A percentile compares a stretch with the other conserved stretches of the same genome.
These are phyloP conservation scores for Pardosa pseudoannulata DNA, from an alignment of 2,888 invertebrate species.

Conservation along the genomic window DNA sequence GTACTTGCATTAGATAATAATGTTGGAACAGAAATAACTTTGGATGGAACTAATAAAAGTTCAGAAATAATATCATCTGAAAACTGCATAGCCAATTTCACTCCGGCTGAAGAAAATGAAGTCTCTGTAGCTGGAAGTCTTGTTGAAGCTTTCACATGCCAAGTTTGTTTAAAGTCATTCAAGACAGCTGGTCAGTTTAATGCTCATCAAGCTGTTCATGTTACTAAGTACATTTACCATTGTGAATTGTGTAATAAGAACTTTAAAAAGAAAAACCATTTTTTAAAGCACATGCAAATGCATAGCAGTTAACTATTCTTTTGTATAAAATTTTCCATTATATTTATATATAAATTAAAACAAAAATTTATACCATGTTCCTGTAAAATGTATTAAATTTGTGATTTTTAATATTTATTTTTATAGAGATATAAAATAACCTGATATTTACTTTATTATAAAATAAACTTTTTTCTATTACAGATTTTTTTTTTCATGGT, in stretches of 20 bases:
- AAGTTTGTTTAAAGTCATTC: conserved; percentile 53
- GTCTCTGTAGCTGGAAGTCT: background rate
- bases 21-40: background rate
- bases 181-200: conserved; percentile 50
- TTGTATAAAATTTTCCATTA: too few relatives aligned
- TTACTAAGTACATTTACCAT: conserved; percentile 39
- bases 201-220: conserved; percentile 53
- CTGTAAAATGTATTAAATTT: too few relatives aligned
- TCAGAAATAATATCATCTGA: background rate
- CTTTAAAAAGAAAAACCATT: conserved; percentile 51
- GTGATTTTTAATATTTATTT: too few relatives aligned
- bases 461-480: too few relatives aligned
- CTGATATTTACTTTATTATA: too few relatives aligned
- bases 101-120: background rate
- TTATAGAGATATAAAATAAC: too few relatives aligned
- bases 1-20: conserved; percentile 23
- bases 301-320: background rate
- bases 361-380: too few relatives aligned
- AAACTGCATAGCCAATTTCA: background rate
- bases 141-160: conserved; percentile 2
- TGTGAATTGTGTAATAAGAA: conserved; percentile 53
- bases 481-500: too few relatives aligned
- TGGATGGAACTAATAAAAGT: conserved; percentile 24
- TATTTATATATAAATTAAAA: too few relatives aligned
- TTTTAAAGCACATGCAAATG: conserved; percentile 47